Evolutionary conservation across 1,140 invertebrate genomes (phyloP), one percentile per base, ranked within the genome.

Genomic region (Drosophila suzukii): DNA sequence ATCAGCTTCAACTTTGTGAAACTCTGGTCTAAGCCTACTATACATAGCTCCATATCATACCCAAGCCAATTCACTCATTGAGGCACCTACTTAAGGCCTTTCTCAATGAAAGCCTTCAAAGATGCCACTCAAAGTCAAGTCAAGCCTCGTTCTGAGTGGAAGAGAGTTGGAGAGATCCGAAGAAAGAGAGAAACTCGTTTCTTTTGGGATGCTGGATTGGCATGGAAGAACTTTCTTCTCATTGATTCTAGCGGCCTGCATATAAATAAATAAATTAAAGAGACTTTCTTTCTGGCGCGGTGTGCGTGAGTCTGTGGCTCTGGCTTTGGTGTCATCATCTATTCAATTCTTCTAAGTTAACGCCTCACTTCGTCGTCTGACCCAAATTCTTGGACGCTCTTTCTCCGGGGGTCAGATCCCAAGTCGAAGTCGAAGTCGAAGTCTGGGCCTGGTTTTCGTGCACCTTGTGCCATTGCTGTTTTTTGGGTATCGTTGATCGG

Each of bases 241-340:
- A 83, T 83, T 83, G 83, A 86, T 86, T 86, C 83, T 88, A 76
- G 79, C 76, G 79, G 75, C 66, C 65, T 78, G 79, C 79, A 88
- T 86, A 83, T 79, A 86, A 86, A 89, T 84, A 88, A 71, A 88
- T 81, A 89, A 88, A 88, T 89, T 88, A 89, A 85, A 78, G 74
- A 71, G 80, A 88, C 84, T 89, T 88, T 88, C 84, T 88, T 89
- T 89, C 49, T 67, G 78, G 54, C 71, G 34, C 39, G 38, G 66
- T 70, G 50, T 56, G 63, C 53, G 63, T 70, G 60, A 34, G 34
- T 43, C 51, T 43, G 54, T 20, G 59, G 53, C 68, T 51, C 41
- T 55, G 61, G 78, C 73, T 81, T 81, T 60, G 63, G 81, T 86
- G 82, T 88, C 82, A 83, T 82, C 71, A 83, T 86, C 71, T 75